Base-by-base conservation (phyloP, 2,888 invertebrate species). In the Resseliella maxima region DNA sequence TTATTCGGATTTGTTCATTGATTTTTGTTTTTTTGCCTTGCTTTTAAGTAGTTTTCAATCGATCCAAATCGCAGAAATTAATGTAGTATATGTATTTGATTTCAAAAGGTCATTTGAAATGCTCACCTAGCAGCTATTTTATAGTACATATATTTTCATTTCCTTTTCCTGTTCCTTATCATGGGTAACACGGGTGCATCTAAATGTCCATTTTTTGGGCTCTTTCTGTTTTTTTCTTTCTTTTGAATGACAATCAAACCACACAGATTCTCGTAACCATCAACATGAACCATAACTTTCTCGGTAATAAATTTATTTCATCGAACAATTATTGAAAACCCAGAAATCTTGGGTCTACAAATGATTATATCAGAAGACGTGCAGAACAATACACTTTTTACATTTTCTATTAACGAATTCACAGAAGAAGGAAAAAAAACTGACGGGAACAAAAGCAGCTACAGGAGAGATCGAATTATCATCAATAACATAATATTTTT, bases 141-240 rank as follows among this genome's bases (percentile, higher is more conserved):
- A 5, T 27, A 27, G 5, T 8, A 59, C 15, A 36, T 81, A n/a
- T 18, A 81, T 83, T 83, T 83, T 8, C 18, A 83, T 83, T 83
- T 38, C 83, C 83, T 83, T 21, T 83, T 83, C 83, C 83, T 83
- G 41, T 83, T 8, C n/a, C 72, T 72, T 72, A 72, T 72, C 72
- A 72, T 24, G 5, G 24, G 15, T 31, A 72, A 31, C 72, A 59
- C 59, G 59, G 15, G 59, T 8, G 18, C 59, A 59, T 59, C 59
- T n/a, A 59, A 59, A 24, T 59, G 59, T 5, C 59, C 59, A 59
- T 24, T 59, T 59, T 59, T 2, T 24, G 24, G 24, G 24, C 24
- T 8, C 59, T 24, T 59, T 59, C 24, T 27, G 5, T 24, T 5
- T 24, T 15, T 3, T n/a, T 59, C 24, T 59, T 59, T 8, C 12